Percentiles rank a stretch among this genome's conserved stretches.
These are phyloP conservation scores for Drosophila neotestacea DNA, from an alignment of 2,888 invertebrate species.

Conservation along the genomic window DNA sequence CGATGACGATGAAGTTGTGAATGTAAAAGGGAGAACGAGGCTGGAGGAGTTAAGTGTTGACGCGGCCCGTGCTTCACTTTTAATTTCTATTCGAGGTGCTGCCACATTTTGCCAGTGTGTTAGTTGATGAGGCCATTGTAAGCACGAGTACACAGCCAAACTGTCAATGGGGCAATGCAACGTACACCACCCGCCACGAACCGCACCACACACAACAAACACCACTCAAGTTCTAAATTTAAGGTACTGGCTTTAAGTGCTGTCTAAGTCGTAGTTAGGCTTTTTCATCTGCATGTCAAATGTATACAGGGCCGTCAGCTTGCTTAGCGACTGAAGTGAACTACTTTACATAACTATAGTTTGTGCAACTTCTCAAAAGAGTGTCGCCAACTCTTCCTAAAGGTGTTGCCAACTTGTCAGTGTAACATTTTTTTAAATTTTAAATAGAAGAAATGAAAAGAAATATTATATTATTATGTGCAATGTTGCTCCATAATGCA, in stretches of 20 bases:
- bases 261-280: neutral
- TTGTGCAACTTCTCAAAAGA: neutral
- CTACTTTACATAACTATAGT: neutral
- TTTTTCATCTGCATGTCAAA: neutral
- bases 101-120: conserved; percentile 41
- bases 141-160: conserved; percentile 17
- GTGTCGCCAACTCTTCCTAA: neutral
- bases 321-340: too few species aligned
- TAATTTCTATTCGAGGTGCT: conserved; percentile 59
- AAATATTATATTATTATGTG: too few species aligned
- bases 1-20: conserved; percentile 3
- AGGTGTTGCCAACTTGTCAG: neutral
- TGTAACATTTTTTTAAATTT: neutral
- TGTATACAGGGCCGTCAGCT: neutral
- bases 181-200: neutral
- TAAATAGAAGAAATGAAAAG: too few species aligned
- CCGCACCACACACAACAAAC: conserved; percentile 2
- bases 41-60: conserved; percentile 52
- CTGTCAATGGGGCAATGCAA: conserved; percentile 18
- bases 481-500: too few species aligned
- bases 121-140: conserved; percentile 74
- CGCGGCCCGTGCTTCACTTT: conserved; percentile 59
- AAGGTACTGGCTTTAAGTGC: neutral
- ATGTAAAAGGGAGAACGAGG: neutral
- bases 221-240: conserved; percentile 1